These are phyloP conservation scores for Cryptus viduatorius DNA, from an alignment of 2,888 invertebrate genomes.

Conservation along the genomic window DNA sequence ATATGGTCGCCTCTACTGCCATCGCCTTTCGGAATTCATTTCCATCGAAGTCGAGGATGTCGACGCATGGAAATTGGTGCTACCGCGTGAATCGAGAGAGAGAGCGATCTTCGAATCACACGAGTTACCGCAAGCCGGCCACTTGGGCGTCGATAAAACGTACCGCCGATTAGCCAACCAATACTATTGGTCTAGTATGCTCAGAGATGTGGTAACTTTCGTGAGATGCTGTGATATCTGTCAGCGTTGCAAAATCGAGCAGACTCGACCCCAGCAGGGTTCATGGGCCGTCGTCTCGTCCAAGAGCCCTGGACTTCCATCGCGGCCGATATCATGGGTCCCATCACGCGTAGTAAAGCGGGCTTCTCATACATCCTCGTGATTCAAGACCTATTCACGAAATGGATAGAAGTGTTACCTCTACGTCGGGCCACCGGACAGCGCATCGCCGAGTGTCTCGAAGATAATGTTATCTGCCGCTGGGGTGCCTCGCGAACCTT, in stretches of 20 bases:
- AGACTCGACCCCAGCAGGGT: slow-evolving; percentile 66
- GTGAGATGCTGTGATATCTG: slow-evolving; percentile 69
- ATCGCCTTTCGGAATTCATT: background rate
- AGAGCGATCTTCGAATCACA: background rate
- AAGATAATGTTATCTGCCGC: slow-evolving; percentile 46
- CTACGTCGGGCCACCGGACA: slow-evolving; percentile 62
- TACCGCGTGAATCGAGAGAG: background rate
- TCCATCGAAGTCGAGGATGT: slow-evolving; percentile 9
- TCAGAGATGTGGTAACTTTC: slow-evolving; percentile 62
- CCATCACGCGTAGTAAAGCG: slow-evolving; percentile 62
- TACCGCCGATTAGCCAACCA: slow-evolving; percentile 13
- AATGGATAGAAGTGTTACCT: slow-evolving; percentile 63
- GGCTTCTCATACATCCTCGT: too few relatives aligned
- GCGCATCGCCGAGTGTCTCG: slow-evolving; percentile 36
- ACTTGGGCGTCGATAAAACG: slow-evolving; percentile 45
- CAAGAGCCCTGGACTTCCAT: slow-evolving; percentile 67
- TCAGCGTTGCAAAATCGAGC: slow-evolving; percentile 62
- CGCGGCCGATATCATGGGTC: slow-evolving; percentile 74
- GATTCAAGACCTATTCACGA: slow-evolving; percentile 65
- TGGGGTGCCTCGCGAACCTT: slow-evolving; percentile 53
- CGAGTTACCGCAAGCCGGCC: slow-evolving; percentile 38
- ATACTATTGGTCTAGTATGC: slow-evolving; percentile 72
- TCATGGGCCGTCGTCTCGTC: slow-evolving; percentile 65
- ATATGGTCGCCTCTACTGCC: background rate
- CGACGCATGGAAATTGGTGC: slow-evolving; percentile 49